Evolutionary conservation across 2,113 vertebrate genomes (phyloP), one percentile per base, ranked within the genome.

Genomic region (Apodemus speciosus): DNA sequence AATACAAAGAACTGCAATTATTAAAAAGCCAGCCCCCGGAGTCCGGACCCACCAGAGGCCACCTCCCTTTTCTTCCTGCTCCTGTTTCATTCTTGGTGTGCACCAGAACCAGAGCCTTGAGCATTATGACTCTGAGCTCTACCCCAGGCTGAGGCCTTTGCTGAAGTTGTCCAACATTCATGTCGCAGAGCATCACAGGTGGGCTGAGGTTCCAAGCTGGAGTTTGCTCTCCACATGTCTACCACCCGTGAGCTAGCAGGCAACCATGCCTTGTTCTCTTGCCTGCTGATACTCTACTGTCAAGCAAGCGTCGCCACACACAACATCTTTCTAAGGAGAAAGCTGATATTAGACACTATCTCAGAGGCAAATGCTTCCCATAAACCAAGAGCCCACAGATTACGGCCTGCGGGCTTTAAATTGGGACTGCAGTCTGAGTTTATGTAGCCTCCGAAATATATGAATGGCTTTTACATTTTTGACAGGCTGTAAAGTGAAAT

Each of bases 121-220:
- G 20, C 62, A 20, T n/a, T 43, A 4, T 32, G 21, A 6, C 14
- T 0, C 60, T 9, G 32, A 71, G 73, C 30, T 30, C 40, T 4
- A 1, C 49, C 76, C 10, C 73, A 58, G 91, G 1, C 14, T 23
- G 18, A 2, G 68, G 56, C 43, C 62, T 32, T 58, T 2, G 23
- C 51, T 32, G 10, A 9, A 32, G 58, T 32, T 23, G 43, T 58
- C 87, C 9, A 7, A 14, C 46, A 35, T 49, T 64, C 14, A 6
- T 1, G 11, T 9, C 8, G 32, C 7, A 10, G 21, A 1, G 0
- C 1, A 0, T n/a, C 76, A 13, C 38, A 6, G 60, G 53, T 0
- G 15, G 53, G 68, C 35, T n/a, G 38, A 43, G 80, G 49, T n/a
- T 79, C 73, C 10, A 9, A 56, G 32, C 75, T 40, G 51, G 62